Evolutionary conservation across 1,140 invertebrate species (phyloP).

Genomic region (Scaptomyza hsui): DNA sequence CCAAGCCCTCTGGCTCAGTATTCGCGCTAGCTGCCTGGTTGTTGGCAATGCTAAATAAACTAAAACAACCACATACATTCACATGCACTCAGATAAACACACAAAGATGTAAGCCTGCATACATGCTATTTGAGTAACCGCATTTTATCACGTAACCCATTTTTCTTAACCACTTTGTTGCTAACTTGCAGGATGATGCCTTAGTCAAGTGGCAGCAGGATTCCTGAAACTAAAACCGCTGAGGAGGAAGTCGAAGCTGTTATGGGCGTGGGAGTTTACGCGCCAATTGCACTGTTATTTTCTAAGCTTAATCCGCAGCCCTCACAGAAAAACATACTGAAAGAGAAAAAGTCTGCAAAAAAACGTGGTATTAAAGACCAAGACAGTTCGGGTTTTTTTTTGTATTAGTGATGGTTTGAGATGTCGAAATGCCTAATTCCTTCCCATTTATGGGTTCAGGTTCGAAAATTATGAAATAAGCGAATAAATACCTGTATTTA

Average conservation of each 20-base stretch:
- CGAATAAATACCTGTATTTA: conserved; percentile 12
- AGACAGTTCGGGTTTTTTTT: too few species aligned
- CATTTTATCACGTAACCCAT: conserved; percentile 84
- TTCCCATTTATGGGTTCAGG: too few species aligned
- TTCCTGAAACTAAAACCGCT: conserved; percentile 51
- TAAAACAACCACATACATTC: conserved; percentile 46
- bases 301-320: conserved; percentile 77
- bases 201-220: conserved; percentile 71
- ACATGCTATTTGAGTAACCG: conserved; percentile 83
- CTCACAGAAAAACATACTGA: conserved; percentile 25
- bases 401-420: too few species aligned
- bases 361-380: conserved; percentile 71
- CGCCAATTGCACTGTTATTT: conserved; percentile 79
- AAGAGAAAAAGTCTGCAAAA: conserved; percentile 8
- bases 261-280: conserved; percentile 14
- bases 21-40: conserved; percentile 44
- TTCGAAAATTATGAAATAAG: conserved; percentile 1
- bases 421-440: too few species aligned
- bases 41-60: conserved; percentile 74
- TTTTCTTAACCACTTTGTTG: conserved; percentile 84
- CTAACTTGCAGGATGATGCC: conserved; percentile 80
- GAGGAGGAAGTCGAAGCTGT: conserved; percentile 26
- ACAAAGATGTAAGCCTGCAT: conserved; percentile 73
- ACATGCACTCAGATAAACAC: conserved; percentile 4
- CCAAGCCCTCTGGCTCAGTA: conserved; percentile 60